Base-by-base conservation (phyloP, 2,113 vertebrate species). In the Tor tambroides region DNA sequence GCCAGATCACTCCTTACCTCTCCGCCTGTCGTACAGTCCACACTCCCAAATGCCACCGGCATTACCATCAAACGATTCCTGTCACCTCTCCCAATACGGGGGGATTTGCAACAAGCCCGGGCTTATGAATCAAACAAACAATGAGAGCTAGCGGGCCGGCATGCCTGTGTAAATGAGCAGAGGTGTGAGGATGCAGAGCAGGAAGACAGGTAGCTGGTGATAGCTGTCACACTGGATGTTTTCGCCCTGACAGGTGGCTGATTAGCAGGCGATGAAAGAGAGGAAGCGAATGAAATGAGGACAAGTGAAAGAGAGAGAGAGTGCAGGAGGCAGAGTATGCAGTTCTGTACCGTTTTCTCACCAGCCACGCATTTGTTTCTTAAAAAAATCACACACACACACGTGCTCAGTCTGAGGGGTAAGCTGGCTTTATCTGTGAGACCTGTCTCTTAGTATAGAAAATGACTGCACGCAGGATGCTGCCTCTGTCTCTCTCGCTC, bases 201-300 rank as follows among this genome's bases (percentile, higher is more conserved):
- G 65, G 84, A 63, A 87, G 89, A 88, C 86, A 77, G 87, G 67
- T 51, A 65, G 87, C 84, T 87, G 74, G 85, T 90, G 87, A 90
- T 89, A 86, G 82, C 86, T 91, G 91, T 90, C 90, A 89, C 78
- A 65, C 56, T 32, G 59, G 89, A 89, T 89, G 72, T 84, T 77
- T 69, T 79, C 17, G 28, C 61, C 51, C 63, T 71, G 81, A 87
- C 86, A 79, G 74, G 59, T 61, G 46, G 81, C 86, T 84, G 86
- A 87, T 77, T 83, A 69, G 80, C 59, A 28, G 81, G 43, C 26
- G 32, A 72, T 85, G 84, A 63, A 69, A 86, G 43, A 19, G 32
- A 43, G 77, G 26, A 41, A 80, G 28, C 19, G n/a, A 46, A 86
- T 63, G 54, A 30, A 75, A 75, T 56, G 38, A 26, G 43, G n/a